Evolutionary conservation across 2,113 vertebrate genomes (phyloP).

Genomic region (Corydoras maculifer): DNA sequence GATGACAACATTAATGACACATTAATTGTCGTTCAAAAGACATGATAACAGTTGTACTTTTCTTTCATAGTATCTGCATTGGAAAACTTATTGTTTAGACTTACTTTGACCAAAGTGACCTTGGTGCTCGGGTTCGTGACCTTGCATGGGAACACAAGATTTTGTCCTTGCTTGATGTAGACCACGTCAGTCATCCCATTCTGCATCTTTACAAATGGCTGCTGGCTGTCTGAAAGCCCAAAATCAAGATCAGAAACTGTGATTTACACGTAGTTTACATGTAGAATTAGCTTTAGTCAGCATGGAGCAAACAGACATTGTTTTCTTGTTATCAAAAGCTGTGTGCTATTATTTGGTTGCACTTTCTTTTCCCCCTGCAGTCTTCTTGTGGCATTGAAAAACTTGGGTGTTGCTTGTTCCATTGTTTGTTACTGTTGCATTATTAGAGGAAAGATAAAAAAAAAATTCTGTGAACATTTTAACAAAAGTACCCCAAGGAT

Average conservation of each 20-base stretch:
- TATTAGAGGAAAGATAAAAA: constrained; percentile 67
- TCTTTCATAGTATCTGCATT: neutral
- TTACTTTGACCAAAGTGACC: constrained; percentile 73
- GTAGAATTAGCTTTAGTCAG: constrained; percentile 49
- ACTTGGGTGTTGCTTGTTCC: constrained; percentile 62
- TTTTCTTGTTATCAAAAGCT: constrained; percentile 60
- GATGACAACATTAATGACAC: neutral
- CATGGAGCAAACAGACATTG: constrained; percentile 61
- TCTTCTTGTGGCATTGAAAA: constrained; percentile 55
- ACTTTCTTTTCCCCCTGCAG: constrained; percentile 43
- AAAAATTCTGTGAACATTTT: constrained; percentile 64
- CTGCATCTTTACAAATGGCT: constrained; percentile 79
- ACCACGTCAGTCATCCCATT: constrained; percentile 69
- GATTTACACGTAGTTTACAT: constrained; percentile 32
- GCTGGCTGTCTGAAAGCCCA: constrained; percentile 77
- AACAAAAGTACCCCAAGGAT: constrained; percentile 77
- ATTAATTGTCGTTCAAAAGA: neutral
- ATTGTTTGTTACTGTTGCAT: constrained; percentile 60
- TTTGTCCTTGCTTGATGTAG: constrained; percentile 71
- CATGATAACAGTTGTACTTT: neutral
- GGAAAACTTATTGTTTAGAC: constrained; percentile 14
- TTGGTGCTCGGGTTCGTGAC: constrained; percentile 78
- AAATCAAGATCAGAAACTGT: constrained; percentile 58
- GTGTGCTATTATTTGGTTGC: constrained; percentile 46
- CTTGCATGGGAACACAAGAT: constrained; percentile 83